A percentile compares a stretch with the other conserved stretches of the same genome.
These are phyloP conservation scores for Chrysaora quinquecirrha DNA, from an alignment of 30 jellyfish, hydroid and myxozoan species.

Conservation along the genomic window DNA sequence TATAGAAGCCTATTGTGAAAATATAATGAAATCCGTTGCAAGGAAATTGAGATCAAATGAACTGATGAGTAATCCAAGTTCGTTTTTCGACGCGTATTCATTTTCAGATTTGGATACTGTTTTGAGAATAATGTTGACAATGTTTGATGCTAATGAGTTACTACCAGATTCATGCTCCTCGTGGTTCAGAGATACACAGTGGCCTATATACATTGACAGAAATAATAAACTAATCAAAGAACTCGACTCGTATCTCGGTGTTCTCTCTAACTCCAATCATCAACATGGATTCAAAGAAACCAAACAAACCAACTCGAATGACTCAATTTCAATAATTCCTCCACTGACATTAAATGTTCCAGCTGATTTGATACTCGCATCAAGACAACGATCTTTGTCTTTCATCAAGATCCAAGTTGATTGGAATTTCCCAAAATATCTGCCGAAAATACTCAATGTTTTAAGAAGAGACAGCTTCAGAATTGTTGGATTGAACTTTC, in stretches of 20 bases:
- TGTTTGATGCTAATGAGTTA: conserved; percentile 53
- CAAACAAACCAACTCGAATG: not conserved
- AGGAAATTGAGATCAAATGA: conserved; percentile 18
- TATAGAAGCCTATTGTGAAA: conserved; percentile 23
- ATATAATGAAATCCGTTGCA: conserved; percentile 1
- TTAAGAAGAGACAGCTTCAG: conserved; percentile 53
- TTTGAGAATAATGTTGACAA: conserved; percentile 52
- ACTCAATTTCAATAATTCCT: conserved; percentile 2
- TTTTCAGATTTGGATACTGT: conserved; percentile 51
- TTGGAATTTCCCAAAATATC: conserved; percentile 35
- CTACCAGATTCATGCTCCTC: conserved; percentile 60
- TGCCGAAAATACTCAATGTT: conserved; percentile 38
- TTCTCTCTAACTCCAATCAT: conserved; percentile 33
- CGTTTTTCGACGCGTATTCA: conserved; percentile 48
- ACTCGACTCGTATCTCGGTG: conserved; percentile 18
- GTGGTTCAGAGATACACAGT: conserved; percentile 42
- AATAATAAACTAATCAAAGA: conserved; percentile 10
- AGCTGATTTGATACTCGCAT: conserved; percentile 38
- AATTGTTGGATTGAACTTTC: conserved; percentile 65
- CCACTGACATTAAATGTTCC: conserved; percentile 58
- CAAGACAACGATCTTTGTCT: conserved; percentile 20
- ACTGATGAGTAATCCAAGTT: conserved; percentile 37
- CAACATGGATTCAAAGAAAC: conserved; percentile 14
- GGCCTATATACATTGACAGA: conserved; percentile 61
- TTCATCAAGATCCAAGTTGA: conserved; percentile 31